phyloP scores from a whole-genome alignment of 1,140 invertebrate genomes.

The Drosophila bocqueti region DNA sequence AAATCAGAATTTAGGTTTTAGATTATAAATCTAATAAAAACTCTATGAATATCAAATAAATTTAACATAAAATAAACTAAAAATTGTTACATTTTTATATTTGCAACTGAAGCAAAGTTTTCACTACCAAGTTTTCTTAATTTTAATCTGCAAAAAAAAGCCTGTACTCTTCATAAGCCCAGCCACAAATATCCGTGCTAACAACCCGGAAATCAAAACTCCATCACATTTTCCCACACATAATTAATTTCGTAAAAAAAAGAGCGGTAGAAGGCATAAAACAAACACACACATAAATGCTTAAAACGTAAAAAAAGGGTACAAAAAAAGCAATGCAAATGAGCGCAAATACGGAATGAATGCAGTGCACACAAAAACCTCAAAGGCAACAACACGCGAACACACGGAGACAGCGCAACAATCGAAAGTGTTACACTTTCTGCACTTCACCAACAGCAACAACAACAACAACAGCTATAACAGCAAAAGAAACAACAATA shows the following conservation, averaged over 20 bases:
- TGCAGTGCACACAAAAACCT: slow-evolving; percentile 64
- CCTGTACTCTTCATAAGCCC: not conserved
- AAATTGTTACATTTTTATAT: too few relatives aligned
- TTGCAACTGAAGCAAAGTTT: too few relatives aligned
- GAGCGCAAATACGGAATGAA: slow-evolving; percentile 82
- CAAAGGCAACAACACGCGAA: slow-evolving; percentile 48
- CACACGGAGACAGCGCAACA: slow-evolving; percentile 66
- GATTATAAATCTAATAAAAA: too few relatives aligned
- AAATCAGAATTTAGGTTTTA: too few relatives aligned
- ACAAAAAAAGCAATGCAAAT: slow-evolving; percentile 71
- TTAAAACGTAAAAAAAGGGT: slow-evolving; percentile 31
- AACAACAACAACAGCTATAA: slow-evolving; percentile 51
- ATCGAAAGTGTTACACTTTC: slow-evolving; percentile 83
- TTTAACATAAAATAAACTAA: too few relatives aligned
- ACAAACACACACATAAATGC: slow-evolving; percentile 32
- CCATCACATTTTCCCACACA: slow-evolving; percentile 79
- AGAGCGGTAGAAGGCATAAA: slow-evolving; percentile 46
- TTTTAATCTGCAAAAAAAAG: not conserved
- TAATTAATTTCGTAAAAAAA: slow-evolving; percentile 68
- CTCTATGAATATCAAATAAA: too few relatives aligned
- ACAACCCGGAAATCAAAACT: slow-evolving; percentile 73
- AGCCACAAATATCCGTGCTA: slow-evolving; percentile 30
- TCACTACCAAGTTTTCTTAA: not conserved
- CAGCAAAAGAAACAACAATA: slow-evolving; percentile 54
- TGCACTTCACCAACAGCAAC: slow-evolving; percentile 74